Base-by-base conservation (phyloP, 1,140 invertebrate genomes). In the Melipona quadrifasciata region DNA sequence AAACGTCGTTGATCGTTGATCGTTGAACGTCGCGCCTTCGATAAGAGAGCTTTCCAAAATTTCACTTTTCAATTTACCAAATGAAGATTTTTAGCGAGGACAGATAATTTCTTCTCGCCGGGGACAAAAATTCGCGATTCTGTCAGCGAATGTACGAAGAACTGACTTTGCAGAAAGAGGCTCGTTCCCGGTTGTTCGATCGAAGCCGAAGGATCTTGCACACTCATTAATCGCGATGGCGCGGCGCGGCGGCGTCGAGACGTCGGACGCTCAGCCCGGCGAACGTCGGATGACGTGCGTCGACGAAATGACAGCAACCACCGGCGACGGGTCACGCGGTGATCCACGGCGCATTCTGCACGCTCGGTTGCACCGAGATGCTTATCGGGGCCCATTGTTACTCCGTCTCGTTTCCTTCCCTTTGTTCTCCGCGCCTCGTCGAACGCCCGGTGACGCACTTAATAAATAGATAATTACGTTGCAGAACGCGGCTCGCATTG, bases 401-500 rank as follows among this genome's bases (percentile, higher is more conserved):
- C 71, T 55, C 72, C 55, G 79, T 77, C 79, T 76, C 31, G 79
- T 85, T 76, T 71, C 72, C 72, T 85, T 82, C 27, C n/a, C 79
- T 85, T 85, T 85, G 83, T 85, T 85, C 78, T 74, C 34, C 31
- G 57, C 68, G 83, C 34, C 68, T 72, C 78, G 78, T 80, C 78
- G 67, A 84, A 84, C 77, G 65, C 77, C 39, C 77, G 82, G 58
- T 79, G 82, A 80, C 76, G 76, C 77, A 80, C 77, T 85, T 80
- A 84, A 84, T 84, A 84, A 84, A 84, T 84, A 84, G 82, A 84
- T 84, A 84, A 84, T 84, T 78, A 79, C 82, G 82, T 84, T 79
- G 76, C 82, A 84, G 82, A 84, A 84, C 64, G 82, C 65, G 65
- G 47, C 77, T 70, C 74, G 81, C 82, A 79, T 84, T 84, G 82